A percentile compares a stretch with the other conserved stretches of the same genome.
Evolutionary conservation across 2,113 vertebrate species (phyloP).

Genomic region (Morone saxatilis): DNA sequence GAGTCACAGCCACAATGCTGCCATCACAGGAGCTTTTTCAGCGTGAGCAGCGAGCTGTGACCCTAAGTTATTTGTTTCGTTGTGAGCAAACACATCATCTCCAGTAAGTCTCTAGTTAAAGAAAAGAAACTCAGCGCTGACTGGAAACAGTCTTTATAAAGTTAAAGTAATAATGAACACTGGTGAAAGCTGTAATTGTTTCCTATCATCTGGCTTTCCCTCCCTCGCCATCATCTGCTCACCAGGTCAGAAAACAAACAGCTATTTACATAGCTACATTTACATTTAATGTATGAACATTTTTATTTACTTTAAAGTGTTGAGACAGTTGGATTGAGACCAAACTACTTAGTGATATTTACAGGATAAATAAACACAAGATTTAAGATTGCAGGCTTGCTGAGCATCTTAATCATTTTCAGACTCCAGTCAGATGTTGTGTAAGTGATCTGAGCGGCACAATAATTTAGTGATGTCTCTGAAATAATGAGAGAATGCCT

Average conservation of each 20-base stretch:
- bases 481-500: neutral
- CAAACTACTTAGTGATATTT: conserved; percentile 25
- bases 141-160: conserved; percentile 29
- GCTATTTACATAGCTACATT: neutral
- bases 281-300: conserved; percentile 3
- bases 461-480: conserved; percentile 38
- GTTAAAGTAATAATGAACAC: conserved; percentile 27
- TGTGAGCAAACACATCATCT: conserved; percentile 31
- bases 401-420: conserved; percentile 51
- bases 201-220: conserved; percentile 12
- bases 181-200: conserved; percentile 19
- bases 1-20: neutral
- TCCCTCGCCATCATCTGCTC: conserved; percentile 29
- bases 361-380: conserved; percentile 39
- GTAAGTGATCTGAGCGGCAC: conserved; percentile 40
- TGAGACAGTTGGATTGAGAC: conserved; percentile 19
- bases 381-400: conserved; percentile 17
- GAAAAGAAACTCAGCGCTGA: neutral
- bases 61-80: conserved; percentile 1
- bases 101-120: conserved; percentile 8
- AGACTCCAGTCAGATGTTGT: conserved; percentile 44
- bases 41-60: neutral
- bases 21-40: conserved; percentile 5
- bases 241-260: conserved; percentile 18
- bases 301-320: conserved; percentile 23